Base-by-base conservation (phyloP, 2,888 invertebrate genomes). In the Drosophila anomelani region DNA sequence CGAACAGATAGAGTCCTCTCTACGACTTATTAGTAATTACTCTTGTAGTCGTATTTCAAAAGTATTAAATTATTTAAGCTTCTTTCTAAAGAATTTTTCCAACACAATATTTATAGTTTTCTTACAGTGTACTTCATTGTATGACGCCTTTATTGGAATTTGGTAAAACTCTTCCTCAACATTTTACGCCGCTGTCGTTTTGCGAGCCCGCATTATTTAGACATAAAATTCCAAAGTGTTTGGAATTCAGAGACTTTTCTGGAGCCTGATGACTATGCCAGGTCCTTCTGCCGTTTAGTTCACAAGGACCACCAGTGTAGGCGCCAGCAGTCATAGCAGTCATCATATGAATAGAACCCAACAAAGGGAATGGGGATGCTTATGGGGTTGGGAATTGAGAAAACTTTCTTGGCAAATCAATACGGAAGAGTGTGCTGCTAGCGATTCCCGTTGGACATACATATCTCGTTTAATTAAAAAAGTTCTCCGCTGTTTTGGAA, bases 401-500 rank as follows among this genome's bases (percentile, higher is more conserved):
- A 55, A 56, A 72, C 72, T 72, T 62, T 26, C 58, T 47, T 41
- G 58, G 72, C 81, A 80, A 83, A 83, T 83, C 82, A 83, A 83
- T 83, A 82, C 75, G 44, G 69, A 15, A 53, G 20, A 59, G 79
- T 67, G 69, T 76, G 49, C 74, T 46, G 47, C 17, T 4, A 51
- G 73, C 58, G 67, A 69, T 73, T 57, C 51, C 51, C 47, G 39
- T 36, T 46, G 36, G 58, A 77, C 73, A 78, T 23, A 23, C 23
- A 23, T 88, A 79, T 83, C 85, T 79, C 56, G 72, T 73, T 83
- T 85, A 85, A 88, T 85, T 85, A 88, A 88, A 86, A 85, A 88
- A 88, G 84, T 85, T 86, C 41, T 39, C 64, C 76, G 64, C 47
- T 78, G 72, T 75, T 84, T 79, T 73, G 71, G 78, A 76, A 79